Conservation (phyloP, 2,888 invertebrate genomes). For the Stegana nigrithorax region DNA sequence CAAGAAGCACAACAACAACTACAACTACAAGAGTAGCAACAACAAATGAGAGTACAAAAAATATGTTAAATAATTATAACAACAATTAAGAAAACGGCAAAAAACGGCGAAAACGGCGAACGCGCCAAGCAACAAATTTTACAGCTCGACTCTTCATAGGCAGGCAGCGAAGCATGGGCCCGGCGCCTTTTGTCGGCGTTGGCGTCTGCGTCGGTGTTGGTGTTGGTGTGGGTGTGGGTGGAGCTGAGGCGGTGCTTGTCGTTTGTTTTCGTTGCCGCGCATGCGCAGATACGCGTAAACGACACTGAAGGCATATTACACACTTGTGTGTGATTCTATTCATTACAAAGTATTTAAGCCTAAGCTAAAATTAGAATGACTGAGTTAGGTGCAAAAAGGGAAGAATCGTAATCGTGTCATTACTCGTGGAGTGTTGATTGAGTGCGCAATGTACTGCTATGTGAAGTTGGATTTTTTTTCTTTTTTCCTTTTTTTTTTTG, state of each 20-base stretch:
- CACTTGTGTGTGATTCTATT: slow-evolving; percentile 33
- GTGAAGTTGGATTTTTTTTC: not conserved
- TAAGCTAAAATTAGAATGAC: not conserved
- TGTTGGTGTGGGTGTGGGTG: not conserved
- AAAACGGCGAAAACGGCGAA: slow-evolving; percentile 53
- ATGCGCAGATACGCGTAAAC: not conserved
- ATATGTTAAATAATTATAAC: slow-evolving; percentile 55
- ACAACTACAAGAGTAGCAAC: too few relatives aligned
- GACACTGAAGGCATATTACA: not conserved
- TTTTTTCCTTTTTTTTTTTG: slow-evolving; percentile 26
- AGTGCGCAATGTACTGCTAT: slow-evolving; percentile 4
- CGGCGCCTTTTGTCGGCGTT: slow-evolving; percentile 27
- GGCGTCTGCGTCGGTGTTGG: not conserved
- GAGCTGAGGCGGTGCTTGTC: not conserved
- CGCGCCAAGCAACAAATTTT: slow-evolving; percentile 26
- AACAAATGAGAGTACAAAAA: not conserved
- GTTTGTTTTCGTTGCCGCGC: not conserved
- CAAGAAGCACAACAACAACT: too few relatives aligned
- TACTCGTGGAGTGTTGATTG: not conserved
- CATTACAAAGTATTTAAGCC: slow-evolving; percentile 40
- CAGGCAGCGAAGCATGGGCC: slow-evolving; percentile 49
- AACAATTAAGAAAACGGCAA: slow-evolving; percentile 63
- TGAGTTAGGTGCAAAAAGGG: not conserved
- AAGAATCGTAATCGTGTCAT: too few relatives aligned
- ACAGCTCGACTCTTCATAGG: too few relatives aligned